Percentiles rank a stretch among this genome's conserved stretches.
Evolutionary conservation across 2,797 vertebrate species (phyloP).

Genomic region (Lithobates sylvaticus): DNA sequence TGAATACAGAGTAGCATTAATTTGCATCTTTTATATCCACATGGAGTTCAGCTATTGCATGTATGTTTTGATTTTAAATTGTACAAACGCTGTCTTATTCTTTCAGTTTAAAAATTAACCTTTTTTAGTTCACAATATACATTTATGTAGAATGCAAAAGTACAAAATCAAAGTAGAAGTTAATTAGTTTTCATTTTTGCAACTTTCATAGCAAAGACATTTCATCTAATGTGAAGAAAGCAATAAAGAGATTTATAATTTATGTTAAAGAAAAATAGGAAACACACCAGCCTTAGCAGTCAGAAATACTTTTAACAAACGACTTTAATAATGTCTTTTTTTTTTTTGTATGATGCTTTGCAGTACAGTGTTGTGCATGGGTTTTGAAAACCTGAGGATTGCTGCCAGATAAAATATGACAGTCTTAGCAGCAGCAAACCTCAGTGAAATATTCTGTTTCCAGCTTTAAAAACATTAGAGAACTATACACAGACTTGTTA

Average conservation of each 20-base stretch:
- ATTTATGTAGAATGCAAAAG: no score
- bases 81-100: no score
- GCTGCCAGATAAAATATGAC: slow-evolving; percentile 20
- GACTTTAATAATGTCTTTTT: slow-evolving; percentile 43
- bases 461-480: slow-evolving; percentile 1
- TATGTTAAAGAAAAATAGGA: slow-evolving; percentile 32
- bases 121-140: no score
- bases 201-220: not conserved
- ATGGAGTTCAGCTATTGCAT: no score
- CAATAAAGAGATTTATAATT: not conserved
- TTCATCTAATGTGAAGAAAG: slow-evolving; percentile 23
- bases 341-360: slow-evolving; percentile 20
- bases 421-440: slow-evolving; percentile 8
- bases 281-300: not conserved
- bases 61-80: no score
- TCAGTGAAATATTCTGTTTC: slow-evolving; percentile 3
- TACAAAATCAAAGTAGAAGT: no score
- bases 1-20: no score
- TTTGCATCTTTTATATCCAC: no score
- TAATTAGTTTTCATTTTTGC: slow-evolving; percentile 6
- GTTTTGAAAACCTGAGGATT: slow-evolving; percentile 13
- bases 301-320: slow-evolving; percentile 33
- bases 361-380: not conserved
- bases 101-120: no score
- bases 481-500: not conserved